Evolutionary conservation across 2,797 vertebrate species (phyloP).

Genomic region (Prionace glauca): DNA sequence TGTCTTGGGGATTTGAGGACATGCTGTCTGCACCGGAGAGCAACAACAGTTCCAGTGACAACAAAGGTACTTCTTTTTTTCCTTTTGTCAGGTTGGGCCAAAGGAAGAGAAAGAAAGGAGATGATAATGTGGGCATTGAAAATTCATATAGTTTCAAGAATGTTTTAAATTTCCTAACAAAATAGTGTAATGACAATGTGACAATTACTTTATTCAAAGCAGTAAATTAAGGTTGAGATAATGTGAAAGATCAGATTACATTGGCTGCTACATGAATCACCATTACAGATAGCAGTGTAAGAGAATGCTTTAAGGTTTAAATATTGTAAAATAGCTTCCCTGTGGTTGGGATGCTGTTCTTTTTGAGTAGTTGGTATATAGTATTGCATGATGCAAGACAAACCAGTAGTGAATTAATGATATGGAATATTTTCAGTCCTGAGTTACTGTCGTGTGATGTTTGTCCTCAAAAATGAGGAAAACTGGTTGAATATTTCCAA

Average conservation of each 20-base stretch:
- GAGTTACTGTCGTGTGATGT: neutral
- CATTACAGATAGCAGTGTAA: neutral
- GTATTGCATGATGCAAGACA: neutral
- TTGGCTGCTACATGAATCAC: neutral
- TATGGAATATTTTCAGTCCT: neutral
- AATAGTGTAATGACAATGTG: neutral
- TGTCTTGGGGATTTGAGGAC: slow-evolving; percentile 98
- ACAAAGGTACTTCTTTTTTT: slow-evolving; percentile 69
- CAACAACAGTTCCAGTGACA: slow-evolving; percentile 77
- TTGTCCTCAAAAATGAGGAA: neutral
- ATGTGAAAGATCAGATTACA: neutral
- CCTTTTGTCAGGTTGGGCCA: neutral
- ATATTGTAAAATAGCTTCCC: neutral
- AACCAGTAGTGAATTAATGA: neutral
- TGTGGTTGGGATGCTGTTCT: neutral
- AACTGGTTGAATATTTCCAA: neutral
- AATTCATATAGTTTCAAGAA: neutral
- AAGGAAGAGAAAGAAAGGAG: neutral
- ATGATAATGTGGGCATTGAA: neutral
- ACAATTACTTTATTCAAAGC: neutral
- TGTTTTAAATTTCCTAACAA: neutral
- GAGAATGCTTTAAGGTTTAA: neutral
- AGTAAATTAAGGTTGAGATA: neutral
- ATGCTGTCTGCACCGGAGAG: slow-evolving; percentile 91
- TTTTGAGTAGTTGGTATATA: neutral